phyloP scores from a whole-genome alignment of 1,140 invertebrate genomes.

The Diabrotica virgifera region DNA sequence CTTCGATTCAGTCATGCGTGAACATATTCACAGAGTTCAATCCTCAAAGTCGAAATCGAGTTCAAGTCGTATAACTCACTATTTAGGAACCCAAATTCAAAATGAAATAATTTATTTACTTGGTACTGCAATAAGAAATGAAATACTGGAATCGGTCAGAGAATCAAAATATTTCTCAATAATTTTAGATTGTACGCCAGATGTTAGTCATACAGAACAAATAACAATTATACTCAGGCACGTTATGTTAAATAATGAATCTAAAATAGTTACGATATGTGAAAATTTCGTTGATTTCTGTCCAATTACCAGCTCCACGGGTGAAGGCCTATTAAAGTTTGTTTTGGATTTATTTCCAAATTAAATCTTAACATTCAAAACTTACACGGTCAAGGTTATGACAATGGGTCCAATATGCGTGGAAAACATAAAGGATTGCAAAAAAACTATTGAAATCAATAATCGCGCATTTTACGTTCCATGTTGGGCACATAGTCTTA shows the following conservation, averaged over 20 bases:
- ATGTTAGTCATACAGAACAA: constrained; percentile 5
- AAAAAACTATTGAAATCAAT: constrained; percentile 15
- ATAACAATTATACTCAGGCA: constrained; percentile 10
- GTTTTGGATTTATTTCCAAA: too few relatives aligned
- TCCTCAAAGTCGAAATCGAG: neutral
- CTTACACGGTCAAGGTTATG: neutral
- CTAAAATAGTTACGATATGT: neutral
- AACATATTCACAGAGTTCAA: too few relatives aligned
- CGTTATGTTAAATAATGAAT: constrained; percentile 7
- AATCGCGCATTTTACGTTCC: constrained; percentile 11
- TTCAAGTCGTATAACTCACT: constrained; percentile 10
- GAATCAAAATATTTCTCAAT: neutral
- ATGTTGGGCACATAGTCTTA: constrained; percentile 15
- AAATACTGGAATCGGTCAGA: too few relatives aligned
- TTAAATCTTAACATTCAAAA: neutral
- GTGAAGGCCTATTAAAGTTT: too few relatives aligned
- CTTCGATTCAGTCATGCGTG: too few relatives aligned
- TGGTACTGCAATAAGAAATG: constrained; percentile 2
- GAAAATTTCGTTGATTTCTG: too few relatives aligned
- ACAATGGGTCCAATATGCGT: neutral
- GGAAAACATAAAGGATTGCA: neutral
- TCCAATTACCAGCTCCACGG: too few relatives aligned
- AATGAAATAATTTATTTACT: constrained; percentile 12
- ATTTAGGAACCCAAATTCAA: constrained; percentile 13
- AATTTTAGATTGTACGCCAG: too few relatives aligned